Base-by-base conservation (phyloP, 2,888 invertebrate species). In the Lasiommata megera region DNA sequence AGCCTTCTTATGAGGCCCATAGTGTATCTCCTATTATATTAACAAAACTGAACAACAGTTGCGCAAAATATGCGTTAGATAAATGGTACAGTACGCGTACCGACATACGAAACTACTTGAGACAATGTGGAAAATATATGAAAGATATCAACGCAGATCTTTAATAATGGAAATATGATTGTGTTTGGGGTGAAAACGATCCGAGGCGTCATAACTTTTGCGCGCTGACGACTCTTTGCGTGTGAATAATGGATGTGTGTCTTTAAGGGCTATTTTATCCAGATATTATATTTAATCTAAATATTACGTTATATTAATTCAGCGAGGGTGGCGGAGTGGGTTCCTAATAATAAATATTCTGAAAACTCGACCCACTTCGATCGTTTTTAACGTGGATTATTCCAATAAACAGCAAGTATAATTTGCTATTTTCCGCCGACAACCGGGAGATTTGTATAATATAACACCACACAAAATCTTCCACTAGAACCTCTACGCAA, bases 81-180 rank as follows among this genome's bases (percentile, higher is more conserved):
- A 67, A 63, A 65, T 54, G 50, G 41, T 59, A 63, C 56, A 41
- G 41, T 28, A 52, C 56, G 69, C 67, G 69, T 69, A 72, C 60
- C 62, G 69, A n/a, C n/a, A n/a, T n/a, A 70, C 67, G 64, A 65
- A 64, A 54, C 14, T 43, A 36, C 55, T 53, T 36, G 58, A 36
- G 54, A 63, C 56, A 54, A 38, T 18, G 47, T 47, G 38, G 44
- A 51, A 57, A 36, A 58, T 56, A 51, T 43, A 56, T 44, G 41
- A 31, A 53, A 61, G 60, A 62, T 54, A 60, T 63, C 47, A 54
- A 56, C 28, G 43, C 41, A 54, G 52, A 57, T 58, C 57, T 58
- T 58, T 62, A 63, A 65, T 63, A 63, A 64, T 66, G 61, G 58
- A 48, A 59, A 61, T 61, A 64, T 60, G 60, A 62, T 65, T 63